These are phyloP conservation scores for Etheostoma cragini DNA, from an alignment of 2,113 vertebrate genomes.

Conservation along the genomic window DNA sequence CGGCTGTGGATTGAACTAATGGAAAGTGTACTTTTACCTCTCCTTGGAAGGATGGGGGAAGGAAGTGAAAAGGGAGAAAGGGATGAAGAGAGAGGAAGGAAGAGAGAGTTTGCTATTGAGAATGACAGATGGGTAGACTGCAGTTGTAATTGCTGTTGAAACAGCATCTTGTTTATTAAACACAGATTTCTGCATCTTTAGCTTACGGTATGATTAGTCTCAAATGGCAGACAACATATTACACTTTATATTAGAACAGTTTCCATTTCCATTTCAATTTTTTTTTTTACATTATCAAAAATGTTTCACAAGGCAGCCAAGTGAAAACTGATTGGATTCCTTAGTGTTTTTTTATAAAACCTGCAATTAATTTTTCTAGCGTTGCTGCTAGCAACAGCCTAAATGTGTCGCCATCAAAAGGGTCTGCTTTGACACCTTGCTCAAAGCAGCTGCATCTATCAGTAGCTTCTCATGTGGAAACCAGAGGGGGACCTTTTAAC, in stretches of 20 bases:
- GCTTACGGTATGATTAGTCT: constrained; percentile 24
- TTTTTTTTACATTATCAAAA: constrained; percentile 12
- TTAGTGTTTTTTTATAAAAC: constrained; percentile 24
- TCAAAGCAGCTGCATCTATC: constrained; percentile 57
- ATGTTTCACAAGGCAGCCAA: constrained; percentile 21
- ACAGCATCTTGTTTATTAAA: constrained; percentile 32
- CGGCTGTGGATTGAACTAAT: constrained; percentile 59
- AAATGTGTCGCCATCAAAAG: constrained; percentile 42
- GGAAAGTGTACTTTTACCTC: constrained; percentile 39
- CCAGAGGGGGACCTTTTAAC: constrained; percentile 22
- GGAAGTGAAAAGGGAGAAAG: background rate
- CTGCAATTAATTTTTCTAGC: constrained; percentile 1
- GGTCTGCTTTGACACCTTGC: constrained; percentile 32
- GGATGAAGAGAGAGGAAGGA: background rate
- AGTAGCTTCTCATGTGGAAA: constrained; percentile 41
- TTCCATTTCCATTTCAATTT: background rate
- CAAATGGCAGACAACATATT: constrained; percentile 6
- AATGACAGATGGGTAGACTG: constrained; percentile 28
- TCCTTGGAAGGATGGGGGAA: constrained; percentile 26
- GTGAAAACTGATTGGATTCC: constrained; percentile 17
- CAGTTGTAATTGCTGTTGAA: constrained; percentile 16
- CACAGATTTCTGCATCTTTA: constrained; percentile 15
- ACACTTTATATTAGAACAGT: background rate
- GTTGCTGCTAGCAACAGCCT: constrained; percentile 24
- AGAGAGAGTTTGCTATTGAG: constrained; percentile 4